Conservation (phyloP, 1,140 invertebrate species). For the Stenopsyche tienmushanensis region DNA sequence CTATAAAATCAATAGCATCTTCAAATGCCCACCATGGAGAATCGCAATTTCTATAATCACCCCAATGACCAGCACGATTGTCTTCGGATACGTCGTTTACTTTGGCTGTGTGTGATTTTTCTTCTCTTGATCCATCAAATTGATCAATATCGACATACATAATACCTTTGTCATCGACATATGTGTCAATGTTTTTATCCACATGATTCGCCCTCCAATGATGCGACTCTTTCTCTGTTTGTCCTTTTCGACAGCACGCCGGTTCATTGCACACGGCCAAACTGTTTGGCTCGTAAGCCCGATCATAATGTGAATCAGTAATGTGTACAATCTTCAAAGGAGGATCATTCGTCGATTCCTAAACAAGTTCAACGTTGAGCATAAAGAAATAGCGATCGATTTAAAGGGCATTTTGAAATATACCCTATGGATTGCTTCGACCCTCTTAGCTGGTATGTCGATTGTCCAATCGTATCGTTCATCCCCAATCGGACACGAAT, state of each 20-base stretch:
- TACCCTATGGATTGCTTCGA: not conserved
- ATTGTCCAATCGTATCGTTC: slow-evolving; percentile 59
- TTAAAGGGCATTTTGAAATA: not conserved
- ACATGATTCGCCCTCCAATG: slow-evolving; percentile 8
- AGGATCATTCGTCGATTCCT: slow-evolving; percentile 18
- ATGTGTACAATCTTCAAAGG: slow-evolving; percentile 68
- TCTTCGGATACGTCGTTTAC: no score
- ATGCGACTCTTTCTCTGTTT: slow-evolving; percentile 43
- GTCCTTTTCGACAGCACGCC: slow-evolving; percentile 72
- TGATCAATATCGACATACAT: slow-evolving; percentile 47
- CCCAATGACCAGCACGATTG: slow-evolving; percentile 69
- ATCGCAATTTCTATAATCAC: slow-evolving; percentile 76
- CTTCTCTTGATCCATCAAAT: slow-evolving; percentile 63
- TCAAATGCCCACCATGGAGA: slow-evolving; percentile 66
- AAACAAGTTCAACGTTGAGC: not conserved
- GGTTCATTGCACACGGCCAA: slow-evolving; percentile 72
- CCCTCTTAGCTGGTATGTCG: slow-evolving; percentile 47
- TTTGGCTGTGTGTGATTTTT: no score
- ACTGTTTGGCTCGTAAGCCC: slow-evolving; percentile 64
- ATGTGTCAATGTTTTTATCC: slow-evolving; percentile 19
- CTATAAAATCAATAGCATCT: slow-evolving; percentile 60
- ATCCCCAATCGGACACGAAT: slow-evolving; percentile 46
- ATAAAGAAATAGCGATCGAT: not conserved
- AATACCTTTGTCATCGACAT: slow-evolving; percentile 36
- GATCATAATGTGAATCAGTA: slow-evolving; percentile 81